Conservation (phyloP, 2,888 invertebrate species). For the Cepaea hortensis region DNA sequence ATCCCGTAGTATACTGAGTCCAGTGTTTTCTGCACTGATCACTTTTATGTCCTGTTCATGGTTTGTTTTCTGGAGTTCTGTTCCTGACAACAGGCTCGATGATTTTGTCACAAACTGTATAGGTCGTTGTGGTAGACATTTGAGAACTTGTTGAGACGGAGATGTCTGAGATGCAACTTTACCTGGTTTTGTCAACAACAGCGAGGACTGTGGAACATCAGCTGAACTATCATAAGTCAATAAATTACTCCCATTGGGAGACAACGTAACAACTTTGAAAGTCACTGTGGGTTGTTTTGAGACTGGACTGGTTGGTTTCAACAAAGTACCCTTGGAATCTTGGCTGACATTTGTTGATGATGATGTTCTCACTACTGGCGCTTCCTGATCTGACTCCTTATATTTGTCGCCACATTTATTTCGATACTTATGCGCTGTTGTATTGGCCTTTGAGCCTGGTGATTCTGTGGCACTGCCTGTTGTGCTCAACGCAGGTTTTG, state of each 20-base stretch:
- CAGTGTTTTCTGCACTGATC: background rate
- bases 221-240: conserved; percentile 28
- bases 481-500: background rate
- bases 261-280: conserved; percentile 46
- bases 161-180: background rate
- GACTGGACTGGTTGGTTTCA: background rate
- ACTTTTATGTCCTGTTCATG: background rate
- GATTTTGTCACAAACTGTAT: conserved; percentile 11
- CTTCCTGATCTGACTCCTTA: background rate
- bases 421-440: background rate
- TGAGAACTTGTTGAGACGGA: background rate
- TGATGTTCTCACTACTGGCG: background rate
- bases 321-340: background rate
- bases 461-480: background rate
- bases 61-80: background rate
- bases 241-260: conserved; percentile 42
- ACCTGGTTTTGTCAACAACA: background rate
- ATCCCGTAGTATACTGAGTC: too few relatives aligned
- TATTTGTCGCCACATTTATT: background rate
- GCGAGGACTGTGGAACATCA: background rate
- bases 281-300: conserved; percentile 12
- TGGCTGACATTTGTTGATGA: background rate
- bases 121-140: background rate
- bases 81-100: background rate
- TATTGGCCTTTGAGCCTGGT: background rate